Conservation (phyloP, 2,797 vertebrate species). For the Rhinichthys osculus region DNA sequence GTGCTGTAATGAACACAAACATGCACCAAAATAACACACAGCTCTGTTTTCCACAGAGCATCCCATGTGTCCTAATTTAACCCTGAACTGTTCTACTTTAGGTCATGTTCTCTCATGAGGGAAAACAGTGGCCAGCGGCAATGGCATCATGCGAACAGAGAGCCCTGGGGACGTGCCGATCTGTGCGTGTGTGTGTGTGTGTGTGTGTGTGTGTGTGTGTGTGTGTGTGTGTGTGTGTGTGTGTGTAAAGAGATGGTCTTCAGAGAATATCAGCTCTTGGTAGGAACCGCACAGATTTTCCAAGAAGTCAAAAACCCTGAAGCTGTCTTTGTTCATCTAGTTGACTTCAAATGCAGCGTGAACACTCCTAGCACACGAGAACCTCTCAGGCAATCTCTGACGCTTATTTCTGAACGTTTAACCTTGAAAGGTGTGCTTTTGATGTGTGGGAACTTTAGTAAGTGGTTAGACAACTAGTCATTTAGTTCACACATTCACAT, state of each 20-base stretch:
- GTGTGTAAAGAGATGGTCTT: slow-evolving; percentile 2
- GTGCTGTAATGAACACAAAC: slow-evolving; percentile 13
- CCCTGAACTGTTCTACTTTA: slow-evolving; percentile 23
- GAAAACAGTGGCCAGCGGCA: slow-evolving; percentile 22
- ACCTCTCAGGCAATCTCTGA: background rate
- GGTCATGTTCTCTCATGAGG: slow-evolving; percentile 26
- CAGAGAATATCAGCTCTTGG: slow-evolving; percentile 2
- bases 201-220: too few relatives aligned
- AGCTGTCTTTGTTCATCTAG: background rate
- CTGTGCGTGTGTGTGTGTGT: slow-evolving; percentile 6
- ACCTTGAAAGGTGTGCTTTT: slow-evolving; percentile 14
- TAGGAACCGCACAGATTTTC: background rate
- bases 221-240: background rate
- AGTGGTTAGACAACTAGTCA: background rate
- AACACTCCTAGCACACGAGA: background rate
- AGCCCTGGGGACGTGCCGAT: background rate
- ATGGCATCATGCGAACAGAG: slow-evolving; percentile 27
- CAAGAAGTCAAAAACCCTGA: slow-evolving; percentile 7
- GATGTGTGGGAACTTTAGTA: slow-evolving; percentile 3
- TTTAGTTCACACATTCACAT: background rate
- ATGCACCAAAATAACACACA: slow-evolving; percentile 16
- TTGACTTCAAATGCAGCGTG: slow-evolving; percentile 8
- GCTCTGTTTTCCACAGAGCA: slow-evolving; percentile 10
- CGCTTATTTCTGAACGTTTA: slow-evolving; percentile 2
- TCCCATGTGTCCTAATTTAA: slow-evolving; percentile 34